Evolutionary conservation across 2,888 invertebrate genomes (phyloP).

Genomic region (Trachelus troglodyta): DNA sequence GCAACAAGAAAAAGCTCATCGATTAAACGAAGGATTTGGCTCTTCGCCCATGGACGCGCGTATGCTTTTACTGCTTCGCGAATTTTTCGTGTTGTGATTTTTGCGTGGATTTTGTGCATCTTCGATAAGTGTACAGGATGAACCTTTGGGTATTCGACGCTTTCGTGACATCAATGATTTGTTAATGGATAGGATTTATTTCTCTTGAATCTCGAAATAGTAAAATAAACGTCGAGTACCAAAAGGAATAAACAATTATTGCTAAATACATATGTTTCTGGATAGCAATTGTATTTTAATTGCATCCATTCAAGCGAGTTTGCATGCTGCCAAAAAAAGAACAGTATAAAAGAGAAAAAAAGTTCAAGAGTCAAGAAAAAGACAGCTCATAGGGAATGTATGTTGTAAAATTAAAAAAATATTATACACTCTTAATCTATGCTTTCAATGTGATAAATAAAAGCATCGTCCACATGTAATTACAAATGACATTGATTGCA

Average conservation of each 20-base stretch:
- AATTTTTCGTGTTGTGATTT: not conserved
- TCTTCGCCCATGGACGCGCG: not conserved
- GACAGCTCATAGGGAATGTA: not conserved
- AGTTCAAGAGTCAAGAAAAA: not conserved
- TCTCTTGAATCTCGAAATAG: not conserved
- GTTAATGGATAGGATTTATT: not conserved
- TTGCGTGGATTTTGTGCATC: not conserved
- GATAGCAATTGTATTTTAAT: not conserved
- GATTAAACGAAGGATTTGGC: not conserved
- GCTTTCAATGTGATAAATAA: no score
- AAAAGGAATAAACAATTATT: not conserved
- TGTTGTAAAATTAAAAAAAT: not conserved
- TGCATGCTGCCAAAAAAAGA: not conserved
- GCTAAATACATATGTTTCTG: not conserved
- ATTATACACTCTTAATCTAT: not conserved
- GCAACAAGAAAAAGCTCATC: conserved; percentile 59
- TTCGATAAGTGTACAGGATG: not conserved
- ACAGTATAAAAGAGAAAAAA: not conserved
- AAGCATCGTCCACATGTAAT: no score
- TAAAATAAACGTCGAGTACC: not conserved
- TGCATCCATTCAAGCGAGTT: not conserved
- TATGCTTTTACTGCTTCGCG: not conserved
- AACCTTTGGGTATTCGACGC: not conserved
- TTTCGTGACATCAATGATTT: not conserved
- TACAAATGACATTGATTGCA: no score